Base-by-base conservation (phyloP, 2,888 invertebrate genomes). In the Ceraclea dissimilis region DNA sequence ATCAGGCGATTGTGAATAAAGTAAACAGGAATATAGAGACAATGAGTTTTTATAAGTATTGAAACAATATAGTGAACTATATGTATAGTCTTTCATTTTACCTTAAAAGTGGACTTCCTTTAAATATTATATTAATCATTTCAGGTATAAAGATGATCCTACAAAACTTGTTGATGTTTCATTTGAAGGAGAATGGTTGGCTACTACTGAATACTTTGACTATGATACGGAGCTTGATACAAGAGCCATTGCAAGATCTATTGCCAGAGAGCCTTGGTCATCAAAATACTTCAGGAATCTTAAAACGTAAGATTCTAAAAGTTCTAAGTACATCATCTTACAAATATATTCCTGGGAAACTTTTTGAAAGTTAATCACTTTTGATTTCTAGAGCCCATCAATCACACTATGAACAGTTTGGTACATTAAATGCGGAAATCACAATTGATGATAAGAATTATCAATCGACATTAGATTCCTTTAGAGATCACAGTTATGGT, bases 351-450 rank as follows among this genome's bases (percentile, higher is more conserved):
- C 26, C 39, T 13, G 16, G 16, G 39, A 39, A 4, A 16, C 5
- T n/a, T 8, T 8, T 39, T 39, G 16, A 39, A 8, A 39, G 19
- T 8, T 13, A 13, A 39, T 13, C 13, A 13, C 13, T n/a, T 39
- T 39, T 39, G 57, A 59, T 57, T 71, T 67, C 39, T 70, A 86
- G 86, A 21, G 81, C 83, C 1, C 88, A 89, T 66, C 90, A 92
- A 66, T 85, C 84, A 0, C 91, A 91, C 66, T 90, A 92, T 69
- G 91, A 92, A 65, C 90, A 92, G 71, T 86, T 85, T 70, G 90
- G 90, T 0, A 69, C 70, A 2, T 66, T 88, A 53, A 74, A 73
- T 22, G 88, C 86, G 51, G 77, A 72, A 22, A 70, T 87, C 51
- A 71, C 70, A 51, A 71, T 90, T 2, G 79, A 80, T 6, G 75